These are phyloP conservation scores for Sympetrum striolatum DNA, from an alignment of 2,888 invertebrate species.

Conservation along the genomic window DNA sequence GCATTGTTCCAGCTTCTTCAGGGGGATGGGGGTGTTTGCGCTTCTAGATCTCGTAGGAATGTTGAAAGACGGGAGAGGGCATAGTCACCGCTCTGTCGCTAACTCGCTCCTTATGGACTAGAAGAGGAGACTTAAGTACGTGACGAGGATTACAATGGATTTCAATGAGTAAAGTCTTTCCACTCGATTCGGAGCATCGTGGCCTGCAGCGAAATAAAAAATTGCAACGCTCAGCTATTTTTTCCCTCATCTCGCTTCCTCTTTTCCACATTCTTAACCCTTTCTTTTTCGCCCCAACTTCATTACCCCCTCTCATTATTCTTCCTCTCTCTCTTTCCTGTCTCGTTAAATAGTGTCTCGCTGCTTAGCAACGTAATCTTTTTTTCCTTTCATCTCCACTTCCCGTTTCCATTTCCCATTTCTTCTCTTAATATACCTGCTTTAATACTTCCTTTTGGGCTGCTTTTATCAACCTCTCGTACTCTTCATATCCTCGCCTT, in stretches of 20 bases:
- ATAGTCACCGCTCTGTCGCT: not conserved
- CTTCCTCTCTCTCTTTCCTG: not conserved
- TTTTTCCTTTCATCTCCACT: too few species aligned
- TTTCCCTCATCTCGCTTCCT: not conserved
- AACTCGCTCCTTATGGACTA: not conserved
- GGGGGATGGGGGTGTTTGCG: not conserved
- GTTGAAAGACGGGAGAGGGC: not conserved
- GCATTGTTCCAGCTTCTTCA: not conserved
- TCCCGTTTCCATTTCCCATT: too few species aligned
- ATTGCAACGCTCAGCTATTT: not conserved
- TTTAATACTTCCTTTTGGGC: too few species aligned
- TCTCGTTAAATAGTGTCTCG: too few species aligned
- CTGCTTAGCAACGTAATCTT: too few species aligned
- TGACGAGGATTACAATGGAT: not conserved
- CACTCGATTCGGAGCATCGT: not conserved
- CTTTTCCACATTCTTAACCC: not conserved
- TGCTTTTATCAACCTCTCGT: too few species aligned
- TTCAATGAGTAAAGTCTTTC: not conserved
- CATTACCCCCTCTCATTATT: not conserved
- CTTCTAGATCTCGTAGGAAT: not conserved
- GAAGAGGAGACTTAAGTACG: not conserved
- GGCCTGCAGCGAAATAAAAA: not conserved
- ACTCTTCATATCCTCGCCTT: too few species aligned
- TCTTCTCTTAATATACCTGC: too few species aligned
- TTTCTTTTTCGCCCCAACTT: not conserved